Base-by-base conservation (phyloP, 2,888 invertebrate species). In the Drosophila fungiperda region DNA sequence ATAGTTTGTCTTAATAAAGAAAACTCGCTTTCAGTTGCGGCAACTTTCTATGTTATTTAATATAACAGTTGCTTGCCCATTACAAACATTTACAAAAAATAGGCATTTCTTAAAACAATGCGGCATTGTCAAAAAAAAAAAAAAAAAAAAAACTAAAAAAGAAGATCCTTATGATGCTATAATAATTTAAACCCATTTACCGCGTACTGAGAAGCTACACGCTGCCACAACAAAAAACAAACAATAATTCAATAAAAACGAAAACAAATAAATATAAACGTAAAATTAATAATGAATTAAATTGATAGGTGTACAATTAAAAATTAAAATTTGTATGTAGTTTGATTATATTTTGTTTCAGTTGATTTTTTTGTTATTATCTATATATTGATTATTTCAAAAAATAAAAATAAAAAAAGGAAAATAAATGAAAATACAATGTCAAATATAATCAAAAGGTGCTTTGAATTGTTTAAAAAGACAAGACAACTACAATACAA, bases 381-480 rank as follows among this genome's bases (percentile, higher is more conserved):
- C 57, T 38, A 42, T 32, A 66, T 54, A 80, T 35, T 72, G 59
- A 80, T 68, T 45, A 76, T 80, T 69, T 80, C 50, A 64, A 69
- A 72, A 66, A 64, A 33, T 32, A 59, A 49, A 42, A 52, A 71
- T n/a, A 48, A 59, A 72, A 73, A 64, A 80, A 77, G n/a, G 50
- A 49, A 53, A 33, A 53, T 53, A 73, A 68, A 78, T 55, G 57
- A 68, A 83, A 74, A 83, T 67, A 82, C 61, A 76, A 82, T 89
- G 86, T 89, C 87, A 89, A 89, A 85, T 85, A 91, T 90, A 91
- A 91, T 92, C 91, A 85, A 90, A 92, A 85, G 91, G 91, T 92
- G 91, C 91, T 92, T 92, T 88, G 83, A 91, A 85, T 89, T 91
- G 88, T 90, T 89, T 86, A 81, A 77, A 83, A 84, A 89, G 83